Percentiles rank a stretch among this genome's conserved stretches.
These are phyloP conservation scores for Apoderus coryli DNA, from an alignment of 2,888 invertebrate species.

Conservation along the genomic window DNA sequence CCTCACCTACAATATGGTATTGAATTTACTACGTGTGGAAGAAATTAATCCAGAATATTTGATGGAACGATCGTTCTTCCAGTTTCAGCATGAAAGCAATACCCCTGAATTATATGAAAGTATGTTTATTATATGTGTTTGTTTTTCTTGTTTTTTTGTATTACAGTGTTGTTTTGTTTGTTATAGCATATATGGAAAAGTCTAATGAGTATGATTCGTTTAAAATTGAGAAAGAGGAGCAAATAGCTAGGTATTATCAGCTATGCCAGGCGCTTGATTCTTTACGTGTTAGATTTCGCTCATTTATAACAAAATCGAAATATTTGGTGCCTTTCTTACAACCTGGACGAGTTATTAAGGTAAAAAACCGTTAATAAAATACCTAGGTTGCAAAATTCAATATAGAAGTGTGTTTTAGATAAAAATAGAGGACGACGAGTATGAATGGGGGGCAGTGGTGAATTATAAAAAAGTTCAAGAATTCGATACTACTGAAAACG, in stretches of 20 bases:
- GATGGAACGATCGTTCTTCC: slow-evolving; percentile 95
- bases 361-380: slow-evolving; percentile 31
- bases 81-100: slow-evolving; percentile 95
- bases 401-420: too few species aligned
- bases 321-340: slow-evolving; percentile 88
- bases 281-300: slow-evolving; percentile 59
- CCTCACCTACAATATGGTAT: slow-evolving; percentile 98
- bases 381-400: too few species aligned
- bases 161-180: slow-evolving; percentile 8
- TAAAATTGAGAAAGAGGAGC: slow-evolving; percentile 54
- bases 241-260: slow-evolving; percentile 70
- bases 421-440: slow-evolving; percentile 69
- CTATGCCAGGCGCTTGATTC: slow-evolving; percentile 68
- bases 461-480: slow-evolving; percentile 53
- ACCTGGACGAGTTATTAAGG: slow-evolving; percentile 65
- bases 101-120: slow-evolving; percentile 82
- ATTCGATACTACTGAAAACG: slow-evolving; percentile 17
- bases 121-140: too few species aligned
- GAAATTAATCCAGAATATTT: slow-evolving; percentile 99
- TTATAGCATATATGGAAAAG: slow-evolving; percentile 44
- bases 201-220: slow-evolving; percentile 50
- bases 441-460: slow-evolving; percentile 94
- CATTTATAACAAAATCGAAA: slow-evolving; percentile 70
- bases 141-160: too few species aligned
- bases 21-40: slow-evolving; percentile 90